Percentiles rank a stretch among this genome's conserved stretches.
These are phyloP conservation scores for Chloromyia formosa DNA, from an alignment of 2,888 invertebrate genomes.

Conservation along the genomic window DNA sequence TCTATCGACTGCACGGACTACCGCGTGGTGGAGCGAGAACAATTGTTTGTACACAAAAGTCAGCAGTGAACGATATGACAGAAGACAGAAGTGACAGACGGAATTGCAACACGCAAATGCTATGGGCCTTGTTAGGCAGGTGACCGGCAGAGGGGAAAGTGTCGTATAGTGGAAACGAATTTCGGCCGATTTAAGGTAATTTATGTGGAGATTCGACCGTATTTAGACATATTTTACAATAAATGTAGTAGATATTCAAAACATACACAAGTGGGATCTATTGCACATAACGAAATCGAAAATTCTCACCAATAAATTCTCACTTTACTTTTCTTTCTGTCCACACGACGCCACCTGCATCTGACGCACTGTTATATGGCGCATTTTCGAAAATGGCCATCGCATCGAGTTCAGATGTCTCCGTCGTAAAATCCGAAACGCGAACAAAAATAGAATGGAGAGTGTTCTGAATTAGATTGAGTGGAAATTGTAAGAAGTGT, in stretches of 20 bases:
- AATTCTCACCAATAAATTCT: no score
- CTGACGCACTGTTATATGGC: neutral
- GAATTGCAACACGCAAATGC: neutral
- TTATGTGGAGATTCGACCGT: neutral
- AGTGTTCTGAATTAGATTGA: slow-evolving; percentile 13
- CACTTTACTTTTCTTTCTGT: no score
- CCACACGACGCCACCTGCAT: slow-evolving; percentile 28
- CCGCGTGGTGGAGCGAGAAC: neutral
- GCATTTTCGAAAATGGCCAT: slow-evolving; percentile 49
- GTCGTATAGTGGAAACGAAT: neutral
- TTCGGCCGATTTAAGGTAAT: no score
- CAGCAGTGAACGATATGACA: neutral
- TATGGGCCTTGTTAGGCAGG: neutral
- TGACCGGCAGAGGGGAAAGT: neutral
- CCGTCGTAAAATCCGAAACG: slow-evolving; percentile 31
- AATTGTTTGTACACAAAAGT: slow-evolving; percentile 37
- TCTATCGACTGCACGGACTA: no score
- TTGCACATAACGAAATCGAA: no score
- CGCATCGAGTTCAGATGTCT: slow-evolving; percentile 17
- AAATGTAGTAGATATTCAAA: no score
- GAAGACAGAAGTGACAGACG: slow-evolving; percentile 8
- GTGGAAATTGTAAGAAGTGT: neutral
- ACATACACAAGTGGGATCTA: no score
- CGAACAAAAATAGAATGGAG: slow-evolving; percentile 36
- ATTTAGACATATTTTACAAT: no score